Evolutionary conservation across 2,888 invertebrate genomes (phyloP).

Genomic region (Andrena bicolor): DNA sequence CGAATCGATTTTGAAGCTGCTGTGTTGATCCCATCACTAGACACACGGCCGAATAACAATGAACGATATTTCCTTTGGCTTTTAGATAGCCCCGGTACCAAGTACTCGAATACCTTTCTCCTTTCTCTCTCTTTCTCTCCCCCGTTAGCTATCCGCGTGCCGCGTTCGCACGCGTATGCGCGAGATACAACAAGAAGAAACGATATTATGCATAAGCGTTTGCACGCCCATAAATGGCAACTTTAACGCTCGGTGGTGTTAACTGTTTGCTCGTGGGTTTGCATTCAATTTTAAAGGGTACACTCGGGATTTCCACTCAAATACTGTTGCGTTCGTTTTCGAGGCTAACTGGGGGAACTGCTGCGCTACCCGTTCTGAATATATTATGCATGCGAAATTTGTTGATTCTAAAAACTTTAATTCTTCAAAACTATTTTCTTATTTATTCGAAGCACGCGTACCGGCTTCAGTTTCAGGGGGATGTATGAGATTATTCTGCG

Average conservation of each 20-base stretch:
- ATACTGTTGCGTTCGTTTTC: no score
- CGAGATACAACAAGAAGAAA: slow-evolving; percentile 29
- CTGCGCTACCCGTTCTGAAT: no score
- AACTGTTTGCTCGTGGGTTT: not conserved
- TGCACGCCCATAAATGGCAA: slow-evolving; percentile 35
- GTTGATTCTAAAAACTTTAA: no score
- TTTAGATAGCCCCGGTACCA: slow-evolving; percentile 26
- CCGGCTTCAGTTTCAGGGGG: no score
- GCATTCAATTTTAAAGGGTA: not conserved
- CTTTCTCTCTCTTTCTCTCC: slow-evolving; percentile 11
- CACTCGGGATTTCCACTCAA: no score
- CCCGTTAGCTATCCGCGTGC: slow-evolving; percentile 15
- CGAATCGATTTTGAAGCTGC: no score
- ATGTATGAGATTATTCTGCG: no score
- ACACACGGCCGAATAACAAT: slow-evolving; percentile 52
- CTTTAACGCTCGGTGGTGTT: slow-evolving; percentile 20
- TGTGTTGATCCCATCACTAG: no score
- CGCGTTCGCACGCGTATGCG: slow-evolving; percentile 2
- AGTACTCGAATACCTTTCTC: slow-evolving; percentile 37
- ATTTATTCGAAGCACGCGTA: no score
- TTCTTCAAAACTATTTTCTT: no score
- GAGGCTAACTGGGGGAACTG: no score
- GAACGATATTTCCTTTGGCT: slow-evolving; percentile 48
- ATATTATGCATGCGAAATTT: no score
- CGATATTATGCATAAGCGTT: slow-evolving; percentile 16